A percentile compares a stretch with the other conserved stretches of the same genome.
phyloP scores from a whole-genome alignment of 2,888 invertebrate species.

The Pristionchus maxplancki region DNA sequence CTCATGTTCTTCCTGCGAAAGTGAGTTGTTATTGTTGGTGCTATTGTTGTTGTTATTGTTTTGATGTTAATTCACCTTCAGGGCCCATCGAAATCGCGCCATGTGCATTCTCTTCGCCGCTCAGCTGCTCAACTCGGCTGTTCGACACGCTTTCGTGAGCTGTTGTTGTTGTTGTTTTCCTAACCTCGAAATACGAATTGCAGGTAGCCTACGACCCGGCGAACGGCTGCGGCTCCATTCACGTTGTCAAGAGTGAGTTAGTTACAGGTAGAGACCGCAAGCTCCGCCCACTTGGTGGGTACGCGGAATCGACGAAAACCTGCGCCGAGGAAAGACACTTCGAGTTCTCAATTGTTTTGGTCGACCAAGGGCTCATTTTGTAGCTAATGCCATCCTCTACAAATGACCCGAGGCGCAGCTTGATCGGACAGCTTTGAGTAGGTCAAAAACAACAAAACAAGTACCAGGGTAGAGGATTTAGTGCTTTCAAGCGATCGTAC shows the following conservation, averaged over 20 bases:
- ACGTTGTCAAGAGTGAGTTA: not conserved
- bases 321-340: too few species aligned
- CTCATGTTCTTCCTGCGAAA: not conserved
- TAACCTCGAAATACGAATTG: not conserved
- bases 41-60: not conserved
- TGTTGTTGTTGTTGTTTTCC: not conserved
- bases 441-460: too few species aligned
- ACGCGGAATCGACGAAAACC: too few species aligned
- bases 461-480: too few species aligned
- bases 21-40: not conserved
- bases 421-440: too few species aligned
- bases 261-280: too few species aligned
- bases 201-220: not conserved
- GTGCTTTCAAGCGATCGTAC: too few species aligned
- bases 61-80: not conserved
- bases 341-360: too few species aligned
- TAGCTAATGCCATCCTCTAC: too few species aligned
- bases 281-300: too few species aligned
- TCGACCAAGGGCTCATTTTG: too few species aligned
- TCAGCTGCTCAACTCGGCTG: not conserved
- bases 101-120: not conserved
- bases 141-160: not conserved
- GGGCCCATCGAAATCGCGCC: constrained; percentile 1
- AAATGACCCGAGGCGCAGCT: too few species aligned
- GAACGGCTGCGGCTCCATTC: not conserved